Evolutionary conservation across 2,888 invertebrate genomes (phyloP).

Genomic region (Xestoiulus laeticollis): DNA sequence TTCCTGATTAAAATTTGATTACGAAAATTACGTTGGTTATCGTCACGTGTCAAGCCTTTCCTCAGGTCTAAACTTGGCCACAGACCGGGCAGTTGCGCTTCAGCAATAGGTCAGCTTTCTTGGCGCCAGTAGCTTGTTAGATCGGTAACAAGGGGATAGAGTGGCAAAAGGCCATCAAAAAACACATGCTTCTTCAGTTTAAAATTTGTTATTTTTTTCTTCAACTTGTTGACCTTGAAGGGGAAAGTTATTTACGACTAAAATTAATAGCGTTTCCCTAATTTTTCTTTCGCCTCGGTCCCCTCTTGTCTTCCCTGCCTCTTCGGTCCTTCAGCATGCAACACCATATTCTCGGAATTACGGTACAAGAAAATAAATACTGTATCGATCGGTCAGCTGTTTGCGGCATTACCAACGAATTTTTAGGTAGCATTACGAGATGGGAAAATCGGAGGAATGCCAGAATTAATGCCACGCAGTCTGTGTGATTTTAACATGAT

Average conservation of each 20-base stretch:
- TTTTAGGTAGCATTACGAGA: neutral
- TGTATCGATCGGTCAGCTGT: neutral
- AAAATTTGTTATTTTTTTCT: too few species aligned
- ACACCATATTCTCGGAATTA: neutral
- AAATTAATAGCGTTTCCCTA: neutral
- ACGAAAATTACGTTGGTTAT: neutral
- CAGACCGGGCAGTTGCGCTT: neutral
- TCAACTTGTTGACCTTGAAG: too few species aligned
- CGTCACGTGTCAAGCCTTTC: neutral
- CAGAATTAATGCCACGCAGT: too few species aligned
- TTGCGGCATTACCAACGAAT: neutral
- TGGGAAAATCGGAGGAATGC: too few species aligned
- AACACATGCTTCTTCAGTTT: too few species aligned
- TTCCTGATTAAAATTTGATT: neutral
- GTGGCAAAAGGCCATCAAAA: too few species aligned
- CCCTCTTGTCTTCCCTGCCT: neutral
- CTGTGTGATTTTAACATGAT: too few species aligned
- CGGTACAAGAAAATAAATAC: neutral
- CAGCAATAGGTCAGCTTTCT: too few species aligned
- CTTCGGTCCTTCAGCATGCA: neutral
- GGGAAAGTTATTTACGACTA: neutral
- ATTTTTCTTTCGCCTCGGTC: neutral
- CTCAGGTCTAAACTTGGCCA: neutral
- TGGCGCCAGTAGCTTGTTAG: neutral
- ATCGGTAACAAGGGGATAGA: neutral